Percentiles rank a stretch among this genome's conserved stretches.
phyloP scores from a whole-genome alignment of 35 echinoderm and acorn worm genomes.

The Apostichopus parvimensis region DNA sequence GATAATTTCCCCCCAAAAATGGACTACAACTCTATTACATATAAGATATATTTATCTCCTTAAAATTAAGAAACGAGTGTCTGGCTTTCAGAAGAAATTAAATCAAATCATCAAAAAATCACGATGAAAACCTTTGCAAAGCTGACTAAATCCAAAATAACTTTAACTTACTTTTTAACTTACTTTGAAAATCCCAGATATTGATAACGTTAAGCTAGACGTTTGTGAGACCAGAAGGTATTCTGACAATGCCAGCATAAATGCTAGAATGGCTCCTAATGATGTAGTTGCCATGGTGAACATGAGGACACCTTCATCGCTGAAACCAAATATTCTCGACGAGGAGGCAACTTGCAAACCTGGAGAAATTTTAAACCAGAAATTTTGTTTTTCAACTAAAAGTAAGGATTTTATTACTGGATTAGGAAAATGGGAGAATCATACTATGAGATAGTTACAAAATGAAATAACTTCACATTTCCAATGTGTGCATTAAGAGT shows the following conservation, averaged over 20 bases:
- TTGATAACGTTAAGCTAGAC: constrained; percentile 91
- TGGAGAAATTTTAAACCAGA: neutral
- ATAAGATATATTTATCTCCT: too few relatives aligned
- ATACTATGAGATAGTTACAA: neutral
- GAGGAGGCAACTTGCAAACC: constrained; percentile 71
- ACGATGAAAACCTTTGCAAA: too few relatives aligned
- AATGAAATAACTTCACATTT: neutral
- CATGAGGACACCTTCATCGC: constrained; percentile 49
- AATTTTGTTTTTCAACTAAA: too few relatives aligned
- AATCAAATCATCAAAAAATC: too few relatives aligned
- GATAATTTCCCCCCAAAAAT: too few relatives aligned
- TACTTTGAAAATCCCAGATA: constrained; percentile 96
- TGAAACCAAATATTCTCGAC: constrained; percentile 70
- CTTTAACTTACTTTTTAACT: constrained; percentile 63
- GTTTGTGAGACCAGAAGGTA: constrained; percentile 83
- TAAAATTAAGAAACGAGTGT: too few relatives aligned
- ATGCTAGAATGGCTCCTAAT: constrained; percentile 75
- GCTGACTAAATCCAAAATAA: too few relatives aligned
- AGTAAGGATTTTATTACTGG: too few relatives aligned
- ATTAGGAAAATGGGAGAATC: neutral
- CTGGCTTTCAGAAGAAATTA: too few relatives aligned
- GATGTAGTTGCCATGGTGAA: constrained; percentile 42
- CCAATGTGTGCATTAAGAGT: too few relatives aligned
- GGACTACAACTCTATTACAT: too few relatives aligned
- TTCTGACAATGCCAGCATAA: constrained; percentile 90